These are phyloP conservation scores for Tetrax tetrax DNA, from an alignment of 2,113 vertebrate species.

Conservation along the genomic window DNA sequence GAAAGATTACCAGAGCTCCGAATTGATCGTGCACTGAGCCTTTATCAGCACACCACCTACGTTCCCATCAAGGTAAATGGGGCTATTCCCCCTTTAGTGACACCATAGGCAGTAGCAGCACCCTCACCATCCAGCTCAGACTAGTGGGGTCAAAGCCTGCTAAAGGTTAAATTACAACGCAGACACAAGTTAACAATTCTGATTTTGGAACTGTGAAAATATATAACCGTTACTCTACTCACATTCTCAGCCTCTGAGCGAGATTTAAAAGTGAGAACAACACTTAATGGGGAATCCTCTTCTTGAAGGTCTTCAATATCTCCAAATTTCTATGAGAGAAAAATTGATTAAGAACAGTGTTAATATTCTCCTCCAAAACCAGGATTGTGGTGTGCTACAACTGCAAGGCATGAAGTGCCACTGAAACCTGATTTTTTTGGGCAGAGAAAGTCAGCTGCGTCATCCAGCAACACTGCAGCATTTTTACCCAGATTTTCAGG, in stretches of 20 bases:
- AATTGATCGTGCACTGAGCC: rapidly evolving
- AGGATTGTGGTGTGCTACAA: rapidly evolving
- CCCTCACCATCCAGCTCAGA: background rate
- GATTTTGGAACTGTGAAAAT: background rate
- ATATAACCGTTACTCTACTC: constrained; percentile 19
- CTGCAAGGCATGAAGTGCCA: rapidly evolving
- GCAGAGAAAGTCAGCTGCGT: background rate
- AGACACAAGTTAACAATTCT: background rate
- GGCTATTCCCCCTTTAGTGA: background rate
- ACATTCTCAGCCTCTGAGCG: constrained; percentile 90
- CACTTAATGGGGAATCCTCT: constrained; percentile 83
- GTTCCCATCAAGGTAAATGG: background rate
- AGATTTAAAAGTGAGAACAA: constrained; percentile 88
- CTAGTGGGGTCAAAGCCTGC: background rate
- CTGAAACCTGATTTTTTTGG: background rate
- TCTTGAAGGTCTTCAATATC: constrained; percentile 89
- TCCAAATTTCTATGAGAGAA: constrained; percentile 82
- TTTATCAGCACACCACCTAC: background rate
- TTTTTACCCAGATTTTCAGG: background rate
- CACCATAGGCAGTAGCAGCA: background rate
- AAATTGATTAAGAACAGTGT: rapidly evolving
- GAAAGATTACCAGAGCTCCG: background rate
- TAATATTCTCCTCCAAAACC: background rate
- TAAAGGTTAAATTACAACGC: background rate
- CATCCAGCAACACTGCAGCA: background rate